These are phyloP conservation scores for Zingel zingel DNA, from an alignment of 2,113 vertebrate species.

Conservation along the genomic window DNA sequence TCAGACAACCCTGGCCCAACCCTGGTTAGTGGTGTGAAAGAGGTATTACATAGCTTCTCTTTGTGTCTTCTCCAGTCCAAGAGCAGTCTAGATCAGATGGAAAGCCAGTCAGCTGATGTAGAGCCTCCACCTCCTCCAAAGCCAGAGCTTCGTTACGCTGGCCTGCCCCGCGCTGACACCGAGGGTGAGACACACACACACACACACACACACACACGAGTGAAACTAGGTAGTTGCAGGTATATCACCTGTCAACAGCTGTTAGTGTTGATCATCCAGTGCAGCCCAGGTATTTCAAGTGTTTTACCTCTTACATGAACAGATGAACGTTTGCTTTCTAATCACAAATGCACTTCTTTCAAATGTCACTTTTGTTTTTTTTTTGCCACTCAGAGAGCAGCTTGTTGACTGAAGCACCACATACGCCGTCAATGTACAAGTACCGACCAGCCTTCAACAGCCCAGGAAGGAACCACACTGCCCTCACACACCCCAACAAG, in stretches of 20 bases:
- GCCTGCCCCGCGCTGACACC: slow-evolving; percentile 89
- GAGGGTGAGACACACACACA: slow-evolving; percentile 86
- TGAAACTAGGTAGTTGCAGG: neutral
- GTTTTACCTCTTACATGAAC: neutral
- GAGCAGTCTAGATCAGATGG: slow-evolving; percentile 94
- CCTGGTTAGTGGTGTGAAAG: too few relatives aligned
- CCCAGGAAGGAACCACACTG: slow-evolving; percentile 87
- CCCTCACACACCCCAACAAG: slow-evolving; percentile 82
- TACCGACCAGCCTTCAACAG: slow-evolving; percentile 93
- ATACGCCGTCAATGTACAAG: slow-evolving; percentile 96
- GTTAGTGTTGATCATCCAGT: neutral
- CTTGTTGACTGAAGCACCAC: slow-evolving; percentile 91
- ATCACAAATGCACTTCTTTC: slow-evolving; percentile 6
- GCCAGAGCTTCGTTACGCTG: slow-evolving; percentile 93
- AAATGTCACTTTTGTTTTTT: slow-evolving; percentile 27
- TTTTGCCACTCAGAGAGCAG: slow-evolving; percentile 86
- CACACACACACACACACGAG: too few relatives aligned
- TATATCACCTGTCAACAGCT: neutral
- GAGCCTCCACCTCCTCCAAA: slow-evolving; percentile 96
- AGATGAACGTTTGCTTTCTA: slow-evolving; percentile 2
- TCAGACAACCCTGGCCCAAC: too few relatives aligned
- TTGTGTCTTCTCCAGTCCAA: slow-evolving; percentile 86
- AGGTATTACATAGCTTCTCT: slow-evolving; percentile 1
- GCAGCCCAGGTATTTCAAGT: neutral
- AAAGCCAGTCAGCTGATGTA: slow-evolving; percentile 95